Percentiles rank a stretch among this genome's conserved stretches.
These are phyloP conservation scores for Leptopterna dolabrata DNA, from an alignment of 2,888 invertebrate species.

Conservation along the genomic window DNA sequence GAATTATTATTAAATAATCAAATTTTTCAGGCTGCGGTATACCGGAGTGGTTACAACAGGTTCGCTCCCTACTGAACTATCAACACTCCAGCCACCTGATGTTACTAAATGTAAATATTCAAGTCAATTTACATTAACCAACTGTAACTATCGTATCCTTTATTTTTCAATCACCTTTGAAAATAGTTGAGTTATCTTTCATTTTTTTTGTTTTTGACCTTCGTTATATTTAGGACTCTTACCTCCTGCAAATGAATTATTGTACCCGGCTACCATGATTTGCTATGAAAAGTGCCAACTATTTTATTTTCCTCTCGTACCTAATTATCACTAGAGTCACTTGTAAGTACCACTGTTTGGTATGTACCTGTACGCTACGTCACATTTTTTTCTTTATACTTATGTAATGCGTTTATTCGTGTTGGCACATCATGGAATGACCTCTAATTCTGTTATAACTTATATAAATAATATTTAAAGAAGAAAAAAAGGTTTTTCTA, in stretches of 20 bases:
- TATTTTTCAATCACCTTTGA: slow-evolving; percentile 15
- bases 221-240: not conserved
- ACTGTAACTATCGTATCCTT: slow-evolving; percentile 37
- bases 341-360: not conserved
- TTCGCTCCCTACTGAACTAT: slow-evolving; percentile 84
- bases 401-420: not conserved
- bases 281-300: slow-evolving; percentile 5
- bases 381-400: not conserved
- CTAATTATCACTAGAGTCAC: slow-evolving; percentile 1
- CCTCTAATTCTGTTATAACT: not conserved
- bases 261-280: not conserved
- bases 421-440: not conserved
- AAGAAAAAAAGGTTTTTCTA: slow-evolving; percentile 6
- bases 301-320: slow-evolving; percentile 4
- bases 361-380: not conserved
- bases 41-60: slow-evolving; percentile 94
- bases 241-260: not conserved
- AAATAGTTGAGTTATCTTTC: slow-evolving; percentile 21
- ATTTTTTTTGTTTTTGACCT: not conserved
- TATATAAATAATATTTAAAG: slow-evolving; percentile 10
- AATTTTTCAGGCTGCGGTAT: slow-evolving; percentile 82
- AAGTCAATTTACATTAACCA: slow-evolving; percentile 60
- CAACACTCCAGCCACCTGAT: slow-evolving; percentile 50
- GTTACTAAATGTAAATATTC: slow-evolving; percentile 59
- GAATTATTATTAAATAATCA: no score